These are phyloP conservation scores for Melinopterus prodromus DNA, from an alignment of 2,888 invertebrate species.

Conservation along the genomic window DNA sequence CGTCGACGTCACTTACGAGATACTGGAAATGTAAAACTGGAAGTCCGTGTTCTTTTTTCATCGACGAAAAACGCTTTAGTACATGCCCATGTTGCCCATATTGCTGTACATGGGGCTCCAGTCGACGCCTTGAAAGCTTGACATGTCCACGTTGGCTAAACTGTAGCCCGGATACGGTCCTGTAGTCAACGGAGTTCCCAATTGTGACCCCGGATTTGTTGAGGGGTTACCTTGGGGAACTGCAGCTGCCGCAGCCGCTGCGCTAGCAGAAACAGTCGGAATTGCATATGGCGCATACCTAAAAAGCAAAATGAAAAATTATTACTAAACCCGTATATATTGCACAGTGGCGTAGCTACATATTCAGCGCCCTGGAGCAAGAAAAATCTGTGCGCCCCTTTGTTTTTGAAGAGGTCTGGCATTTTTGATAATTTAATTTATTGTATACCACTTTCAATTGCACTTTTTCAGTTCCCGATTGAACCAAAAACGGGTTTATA, in stretches of 20 bases:
- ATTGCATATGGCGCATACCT: constrained; percentile 71
- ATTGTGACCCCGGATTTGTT: constrained; percentile 67
- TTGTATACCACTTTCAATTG: no score
- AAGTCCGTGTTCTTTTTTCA: constrained; percentile 40
- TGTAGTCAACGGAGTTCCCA: constrained; percentile 71
- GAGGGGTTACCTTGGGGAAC: constrained; percentile 60
- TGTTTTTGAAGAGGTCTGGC: no score
- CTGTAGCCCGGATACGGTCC: constrained; percentile 81
- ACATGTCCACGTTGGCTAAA: constrained; percentile 90
- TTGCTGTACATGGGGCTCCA: constrained; percentile 93
- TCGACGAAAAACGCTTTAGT: constrained; percentile 60
- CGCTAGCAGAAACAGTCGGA: constrained; percentile 60
- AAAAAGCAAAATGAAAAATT: background rate
- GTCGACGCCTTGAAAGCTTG: constrained; percentile 90
- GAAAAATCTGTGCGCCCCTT: no score
- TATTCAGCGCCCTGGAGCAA: no score
- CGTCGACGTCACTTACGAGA: constrained; percentile 5
- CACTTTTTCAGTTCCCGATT: no score
- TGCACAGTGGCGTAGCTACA: no score
- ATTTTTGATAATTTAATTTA: no score
- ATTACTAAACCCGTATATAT: background rate
- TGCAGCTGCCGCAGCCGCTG: constrained; percentile 63
- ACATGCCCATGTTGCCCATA: constrained; percentile 94
- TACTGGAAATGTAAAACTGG: constrained; percentile 17
- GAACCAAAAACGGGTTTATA: no score